Evolutionary conservation across 2,888 invertebrate species (phyloP).

Genomic region (Drosophila birchii): DNA sequence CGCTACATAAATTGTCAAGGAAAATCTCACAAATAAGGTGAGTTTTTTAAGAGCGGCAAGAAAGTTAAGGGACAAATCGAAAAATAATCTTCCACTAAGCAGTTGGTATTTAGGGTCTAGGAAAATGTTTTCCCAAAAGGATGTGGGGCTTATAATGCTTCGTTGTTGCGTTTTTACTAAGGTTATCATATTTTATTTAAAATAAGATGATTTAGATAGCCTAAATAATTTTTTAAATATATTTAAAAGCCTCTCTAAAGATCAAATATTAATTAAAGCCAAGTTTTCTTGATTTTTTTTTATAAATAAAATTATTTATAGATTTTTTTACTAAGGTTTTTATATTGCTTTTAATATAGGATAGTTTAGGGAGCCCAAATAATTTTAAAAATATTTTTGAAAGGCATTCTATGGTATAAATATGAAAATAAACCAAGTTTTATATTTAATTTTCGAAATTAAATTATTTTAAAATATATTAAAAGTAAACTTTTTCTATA

Average conservation of each 20-base stretch:
- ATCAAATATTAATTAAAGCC: too few species aligned
- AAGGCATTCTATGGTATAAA: background rate
- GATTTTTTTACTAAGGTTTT: too few species aligned
- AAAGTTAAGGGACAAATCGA: slow-evolving; percentile 20
- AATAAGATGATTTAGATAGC: accelerated
- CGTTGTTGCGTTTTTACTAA: accelerated
- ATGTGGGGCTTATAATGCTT: background rate
- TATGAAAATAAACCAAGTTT: too few species aligned
- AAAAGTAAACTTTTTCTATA: too few species aligned
- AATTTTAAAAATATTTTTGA: background rate
- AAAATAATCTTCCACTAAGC: slow-evolving; percentile 36
- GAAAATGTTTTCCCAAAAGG: background rate
- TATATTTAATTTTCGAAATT: background rate
- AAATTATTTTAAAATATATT: too few species aligned
- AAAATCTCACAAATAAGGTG: slow-evolving; percentile 45
- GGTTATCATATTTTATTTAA: background rate
- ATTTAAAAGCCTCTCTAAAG: background rate
- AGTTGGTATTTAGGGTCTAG: background rate
- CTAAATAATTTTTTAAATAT: background rate
- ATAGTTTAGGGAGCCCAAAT: accelerated
- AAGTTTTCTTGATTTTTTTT: too few species aligned
- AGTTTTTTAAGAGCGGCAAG: background rate
- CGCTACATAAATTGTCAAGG: slow-evolving; percentile 42
- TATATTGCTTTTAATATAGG: too few species aligned
- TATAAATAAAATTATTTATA: too few species aligned